Base-by-base conservation (phyloP, 2,888 invertebrate species). In the Papilio demoleus region DNA sequence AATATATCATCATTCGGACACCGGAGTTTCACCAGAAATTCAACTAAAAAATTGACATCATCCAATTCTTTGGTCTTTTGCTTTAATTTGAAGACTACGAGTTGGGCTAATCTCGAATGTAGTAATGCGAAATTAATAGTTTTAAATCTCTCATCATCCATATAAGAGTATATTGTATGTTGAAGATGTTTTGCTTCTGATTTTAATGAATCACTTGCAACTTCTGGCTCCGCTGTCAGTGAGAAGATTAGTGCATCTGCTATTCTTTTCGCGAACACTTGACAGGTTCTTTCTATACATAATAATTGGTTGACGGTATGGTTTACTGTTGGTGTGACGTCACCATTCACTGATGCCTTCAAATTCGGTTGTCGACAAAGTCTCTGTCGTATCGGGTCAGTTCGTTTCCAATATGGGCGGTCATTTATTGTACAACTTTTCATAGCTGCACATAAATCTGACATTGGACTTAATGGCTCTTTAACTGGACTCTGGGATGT, bases 211-310 rank as follows among this genome's bases (percentile, higher is more conserved):
- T 94, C 92, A 0, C 92, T 93, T 0, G 94, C 94, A 0, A 94
- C 89, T 70, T 94, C 93, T 0, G 93, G 87, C 73, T 94, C 93
- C 19, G 93, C 93, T 38, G 92, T 90, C 11, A 94, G 80, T 0
- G 94, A 94, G 75, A 94, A 93, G 4, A 93, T 86, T 56, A 96
- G 85, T 0, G 94, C 94, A 69, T 95, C 94, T 0, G 94, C 93
- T 79, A 96, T 94, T 59, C 96, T 90, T 76, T 95, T 95, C 0
- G 96, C 95, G 80, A 95, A 96, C 0, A 96, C 95, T 76, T 92
- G 92, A 38, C 92, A 92, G 0, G 92, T 91, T 0, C 92, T 68
- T 65, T 92, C 92, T 50, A 92, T 92, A 70, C 92, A 92, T 0
- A 92, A 73, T 0, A 92, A 65, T 53, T 86, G 90, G 70, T 87